A percentile compares a stretch with the other conserved stretches of the same genome.
Conservation (phyloP, 2,888 invertebrate species). For the Amorpha juglandis region DNA sequence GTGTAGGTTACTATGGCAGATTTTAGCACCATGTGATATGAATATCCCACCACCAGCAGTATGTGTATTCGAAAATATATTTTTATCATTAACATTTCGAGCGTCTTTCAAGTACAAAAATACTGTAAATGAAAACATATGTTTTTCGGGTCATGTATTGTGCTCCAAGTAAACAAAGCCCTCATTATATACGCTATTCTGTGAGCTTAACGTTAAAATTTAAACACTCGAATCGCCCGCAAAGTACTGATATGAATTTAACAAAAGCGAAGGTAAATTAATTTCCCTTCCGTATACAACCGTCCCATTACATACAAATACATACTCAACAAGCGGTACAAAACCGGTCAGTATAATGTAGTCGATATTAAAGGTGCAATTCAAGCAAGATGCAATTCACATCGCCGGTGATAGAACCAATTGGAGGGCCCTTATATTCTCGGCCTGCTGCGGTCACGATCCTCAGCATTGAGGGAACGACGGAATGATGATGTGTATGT, state of each 20-base stretch:
- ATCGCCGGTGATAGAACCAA: no score
- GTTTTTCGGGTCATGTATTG: constrained; percentile 9
- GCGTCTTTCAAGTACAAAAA: neutral
- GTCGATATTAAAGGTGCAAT: no score
- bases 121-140: neutral
- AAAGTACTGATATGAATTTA: constrained; percentile 14
- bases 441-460: no score
- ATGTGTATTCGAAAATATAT: neutral
- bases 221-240: constrained; percentile 10
- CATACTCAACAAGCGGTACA: neutral
- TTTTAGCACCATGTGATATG: no score
- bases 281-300: neutral
- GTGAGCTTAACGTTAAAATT: constrained; percentile 13
- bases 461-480: no score
- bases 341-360: no score
- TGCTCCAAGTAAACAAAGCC: neutral
- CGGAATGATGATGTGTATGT: no score
- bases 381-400: no score
- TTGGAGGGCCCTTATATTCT: no score
- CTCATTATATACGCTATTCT: constrained; percentile 4
- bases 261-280: constrained; percentile 19
- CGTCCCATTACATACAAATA: neutral
- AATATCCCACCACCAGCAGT: no score
- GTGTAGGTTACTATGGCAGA: no score
- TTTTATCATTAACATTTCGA: neutral